Evolutionary conservation across 1,140 invertebrate genomes (phyloP), one percentile per base, ranked within the genome.

Genomic region (Danaus melanippus): DNA sequence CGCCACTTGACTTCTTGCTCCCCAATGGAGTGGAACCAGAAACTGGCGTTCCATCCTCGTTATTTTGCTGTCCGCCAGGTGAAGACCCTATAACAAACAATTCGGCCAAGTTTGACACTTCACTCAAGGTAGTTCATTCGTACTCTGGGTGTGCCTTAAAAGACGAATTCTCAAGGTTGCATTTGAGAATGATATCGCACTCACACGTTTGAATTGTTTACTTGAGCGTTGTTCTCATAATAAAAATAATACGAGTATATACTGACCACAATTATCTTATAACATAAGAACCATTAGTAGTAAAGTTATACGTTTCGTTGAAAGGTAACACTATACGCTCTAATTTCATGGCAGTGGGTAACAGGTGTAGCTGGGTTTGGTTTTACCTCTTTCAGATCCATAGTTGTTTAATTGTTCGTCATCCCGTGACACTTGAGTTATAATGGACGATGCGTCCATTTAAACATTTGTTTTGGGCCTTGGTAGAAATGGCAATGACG

Each of bases 401-500:
- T 94, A 94, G 90, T 92, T 95, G 90, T 94, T 95, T 88, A 95
- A 92, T 90, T 95, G 93, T 90, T 97, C 95, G 91, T 97, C 96
- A 93, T 97, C 96, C 89, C 95, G 93, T 90, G 93, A 95, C 90
- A 96, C 96, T 92, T 97, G 96, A 89, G 95, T 96, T 89, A 97
- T 97, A 92, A 98, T 97, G 92, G 95, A 97, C 93, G 96, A 95
- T 92, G 94, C 95, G 95, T 97, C 96, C 96, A 97, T 97, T 87
- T 87, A 87, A 85, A 86, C 86, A 87, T 87, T 86, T 86, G 83
- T 82, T 87, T 79, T 80, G 76, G 68, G 82, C 74, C 86, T 71
- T 82, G 79, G 76, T 74, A 80, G 69, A 80, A 86, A 82, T 80
- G 81, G 86, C 80, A 82, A 86, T 71, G 67, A 68, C 71, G 76